Evolutionary conservation across 2,888 invertebrate species (phyloP), one percentile per base, ranked within the genome.

Genomic region (Morpho achilles): DNA sequence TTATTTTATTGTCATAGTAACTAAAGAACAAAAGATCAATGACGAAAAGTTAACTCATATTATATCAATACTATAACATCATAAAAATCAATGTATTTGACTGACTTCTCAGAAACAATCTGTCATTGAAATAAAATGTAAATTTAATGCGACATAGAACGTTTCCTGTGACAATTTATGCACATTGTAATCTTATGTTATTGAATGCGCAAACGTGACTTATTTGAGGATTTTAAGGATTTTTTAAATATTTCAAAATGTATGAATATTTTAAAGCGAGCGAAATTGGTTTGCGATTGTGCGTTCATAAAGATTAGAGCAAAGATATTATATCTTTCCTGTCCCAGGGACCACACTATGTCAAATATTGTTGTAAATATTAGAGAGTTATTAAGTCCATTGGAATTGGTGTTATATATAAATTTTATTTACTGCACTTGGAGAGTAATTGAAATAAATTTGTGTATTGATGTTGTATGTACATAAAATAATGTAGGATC

Each of bases 321-420:
- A 45, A 40, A 59, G 40, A 46, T 52, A 42, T 53, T 53, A 49
- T 53, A 53, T 56, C 53, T 53, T 55, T 53, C 54, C 45, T 61
- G 66, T 70, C 70, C 58, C 69, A 67, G 70, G 70, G 70, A 67
- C 70, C 69, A 69, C 61, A 57, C 68, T 71, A 69, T 69, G 69
- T 76, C 73, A 69, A 76, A 72, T 42, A 44, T 55, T 71, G 69
- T 73, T 87, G 87, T 86, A 85, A 79, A 86, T 87, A 82, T 77
- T 77, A 80, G 74, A 80, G 73, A 75, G 77, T 76, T 74, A 80
- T 74, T 76, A 77, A 84, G 83, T 84, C 83, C 83, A 79, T 80
- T 61, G 55, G 71, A 67, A 69, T 75, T 70, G 68, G 73, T 68
- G 61, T 65, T 66, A 69, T 65, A 66, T 65, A 55, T 75, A 73